A percentile compares a stretch with the other conserved stretches of the same genome.
Conservation (phyloP, 2,113 vertebrate genomes). For the Zosterops japonicus region DNA sequence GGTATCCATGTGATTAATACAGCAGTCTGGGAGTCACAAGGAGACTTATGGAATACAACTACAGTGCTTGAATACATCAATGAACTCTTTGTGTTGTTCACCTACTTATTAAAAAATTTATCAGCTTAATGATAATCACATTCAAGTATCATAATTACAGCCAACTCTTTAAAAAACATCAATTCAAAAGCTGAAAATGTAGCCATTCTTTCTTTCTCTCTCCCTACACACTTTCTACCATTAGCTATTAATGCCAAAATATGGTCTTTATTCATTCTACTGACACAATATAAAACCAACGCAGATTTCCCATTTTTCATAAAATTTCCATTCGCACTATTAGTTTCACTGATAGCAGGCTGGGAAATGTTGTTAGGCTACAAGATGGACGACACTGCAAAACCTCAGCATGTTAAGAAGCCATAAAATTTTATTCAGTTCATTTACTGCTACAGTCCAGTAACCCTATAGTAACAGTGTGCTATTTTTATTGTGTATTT, state of each 20-base stretch:
- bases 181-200: conserved; percentile 67
- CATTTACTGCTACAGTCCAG: conserved; percentile 81
- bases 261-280: conserved; percentile 80
- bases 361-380: conserved; percentile 80
- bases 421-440: conserved; percentile 85
- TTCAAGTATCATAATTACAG: conserved; percentile 83
- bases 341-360: conserved; percentile 80
- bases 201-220: conserved; percentile 24
- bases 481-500: conserved; percentile 85
- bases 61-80: conserved; percentile 65
- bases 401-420: conserved; percentile 82
- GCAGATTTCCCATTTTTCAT: conserved; percentile 81
- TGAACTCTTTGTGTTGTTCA: conserved; percentile 59
- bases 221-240: conserved; percentile 54
- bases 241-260: conserved; percentile 80
- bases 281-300: conserved; percentile 83
- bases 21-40: conserved; percentile 41
- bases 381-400: conserved; percentile 77
- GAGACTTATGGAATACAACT: conserved; percentile 67
- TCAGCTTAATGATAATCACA: conserved; percentile 83
- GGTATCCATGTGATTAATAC: conserved; percentile 74
- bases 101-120: conserved; percentile 80
- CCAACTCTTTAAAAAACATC: conserved; percentile 76
- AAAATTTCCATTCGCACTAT: conserved; percentile 82
- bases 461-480: conserved; percentile 76